Percentiles rank a stretch among this genome's conserved stretches.
phyloP scores from a whole-genome alignment of 2,113 vertebrate species.

The Pavo muticus region DNA sequence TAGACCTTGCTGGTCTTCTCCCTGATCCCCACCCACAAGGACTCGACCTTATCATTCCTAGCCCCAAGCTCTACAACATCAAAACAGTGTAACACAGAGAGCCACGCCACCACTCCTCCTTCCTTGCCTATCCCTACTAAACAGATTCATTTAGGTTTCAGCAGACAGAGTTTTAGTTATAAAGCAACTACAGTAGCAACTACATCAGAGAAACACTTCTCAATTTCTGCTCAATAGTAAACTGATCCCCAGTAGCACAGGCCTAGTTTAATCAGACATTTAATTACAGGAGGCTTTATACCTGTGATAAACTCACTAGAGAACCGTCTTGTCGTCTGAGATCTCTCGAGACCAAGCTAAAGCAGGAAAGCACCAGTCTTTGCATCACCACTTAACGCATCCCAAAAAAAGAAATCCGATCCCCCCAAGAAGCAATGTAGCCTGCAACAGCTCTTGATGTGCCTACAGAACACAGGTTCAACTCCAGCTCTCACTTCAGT shows the following conservation, averaged over 20 bases:
- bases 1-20: no score
- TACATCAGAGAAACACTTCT: not conserved
- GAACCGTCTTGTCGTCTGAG: not conserved
- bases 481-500: not conserved
- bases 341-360: not conserved
- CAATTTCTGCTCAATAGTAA: not conserved
- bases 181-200: not conserved
- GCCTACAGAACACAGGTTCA: not conserved
- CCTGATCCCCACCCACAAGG: no score
- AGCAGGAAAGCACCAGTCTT: not conserved
- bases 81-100: no score
- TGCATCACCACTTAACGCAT: not conserved
- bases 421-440: not conserved
- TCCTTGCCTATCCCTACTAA: not conserved
- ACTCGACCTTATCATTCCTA: no score
- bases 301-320: not conserved
- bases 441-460: not conserved
- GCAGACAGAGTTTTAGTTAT: not conserved
- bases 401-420: accelerated
- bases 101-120: no score
- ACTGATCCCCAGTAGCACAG: not conserved
- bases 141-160: not conserved
- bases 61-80: no score
- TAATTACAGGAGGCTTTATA: not conserved
- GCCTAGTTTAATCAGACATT: not conserved